phyloP scores from a whole-genome alignment of 2,797 vertebrate species.

The Hemibagrus guttatus region DNA sequence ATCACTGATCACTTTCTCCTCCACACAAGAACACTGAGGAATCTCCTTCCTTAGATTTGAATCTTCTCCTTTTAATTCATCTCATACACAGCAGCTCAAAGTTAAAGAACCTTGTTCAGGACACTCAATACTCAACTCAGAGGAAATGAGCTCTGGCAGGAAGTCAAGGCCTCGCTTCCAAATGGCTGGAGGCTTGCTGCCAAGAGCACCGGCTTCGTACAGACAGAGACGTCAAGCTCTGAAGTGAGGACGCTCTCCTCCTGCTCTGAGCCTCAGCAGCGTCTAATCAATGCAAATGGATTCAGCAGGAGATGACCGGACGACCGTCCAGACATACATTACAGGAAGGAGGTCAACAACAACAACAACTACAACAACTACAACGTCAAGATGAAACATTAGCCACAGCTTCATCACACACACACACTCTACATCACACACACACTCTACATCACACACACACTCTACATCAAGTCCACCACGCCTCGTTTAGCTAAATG shows the following conservation, averaged over 20 bases:
- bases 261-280: background rate
- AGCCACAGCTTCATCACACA: background rate
- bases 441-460: no score
- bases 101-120: conserved; percentile 21
- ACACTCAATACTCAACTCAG: conserved; percentile 24
- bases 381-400: background rate
- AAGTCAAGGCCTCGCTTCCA: conserved; percentile 14
- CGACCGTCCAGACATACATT: conserved; percentile 36
- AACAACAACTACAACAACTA: background rate
- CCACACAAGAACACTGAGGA: background rate
- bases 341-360: conserved; percentile 3
- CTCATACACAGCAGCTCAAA: conserved; percentile 15
- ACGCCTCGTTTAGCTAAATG: background rate
- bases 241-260: background rate
- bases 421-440: no score
- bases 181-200: background rate
- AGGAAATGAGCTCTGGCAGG: conserved; percentile 41
- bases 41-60: no score
- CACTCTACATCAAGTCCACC: background rate
- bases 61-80: background rate
- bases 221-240: conserved; percentile 44
- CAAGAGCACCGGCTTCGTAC: background rate
- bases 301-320: conserved; percentile 38
- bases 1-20: background rate
- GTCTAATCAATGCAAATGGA: conserved; percentile 54